phyloP scores from a whole-genome alignment of 2,888 invertebrate species.

The Nezara viridula region DNA sequence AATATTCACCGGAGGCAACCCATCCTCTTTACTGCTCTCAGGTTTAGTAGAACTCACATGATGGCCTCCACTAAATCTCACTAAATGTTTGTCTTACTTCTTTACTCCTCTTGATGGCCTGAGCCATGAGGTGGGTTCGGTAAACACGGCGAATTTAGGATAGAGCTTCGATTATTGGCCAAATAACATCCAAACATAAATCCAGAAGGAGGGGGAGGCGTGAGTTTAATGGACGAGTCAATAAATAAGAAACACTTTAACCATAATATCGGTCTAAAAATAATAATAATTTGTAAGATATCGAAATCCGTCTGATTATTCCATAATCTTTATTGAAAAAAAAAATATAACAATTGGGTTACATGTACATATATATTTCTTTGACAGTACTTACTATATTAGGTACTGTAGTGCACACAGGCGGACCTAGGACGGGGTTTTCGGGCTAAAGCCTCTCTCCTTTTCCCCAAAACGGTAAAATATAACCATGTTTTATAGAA shows the following conservation, averaged over 20 bases:
- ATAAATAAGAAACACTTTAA: neutral
- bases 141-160: conserved; percentile 16
- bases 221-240: neutral
- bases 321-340: no score
- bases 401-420: no score
- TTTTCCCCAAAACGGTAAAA: no score
- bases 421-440: no score
- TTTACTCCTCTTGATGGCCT: neutral
- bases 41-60: conserved; percentile 4
- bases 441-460: no score
- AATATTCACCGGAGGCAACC: neutral
- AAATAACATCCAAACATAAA: neutral
- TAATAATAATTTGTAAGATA: no score
- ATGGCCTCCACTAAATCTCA: conserved; percentile 29
- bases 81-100: conserved; percentile 43
- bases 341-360: no score
- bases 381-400: no score
- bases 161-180: conserved; percentile 23
- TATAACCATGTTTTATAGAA: no score
- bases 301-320: no score
- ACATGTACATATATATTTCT: no score
- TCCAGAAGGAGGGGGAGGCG: neutral
- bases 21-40: neutral
- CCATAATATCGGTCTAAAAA: no score
- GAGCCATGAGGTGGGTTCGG: neutral